These are phyloP conservation scores for Eucidaris tribuloides DNA, from an alignment of 35 echinoderm and acorn worm species.

Conservation along the genomic window DNA sequence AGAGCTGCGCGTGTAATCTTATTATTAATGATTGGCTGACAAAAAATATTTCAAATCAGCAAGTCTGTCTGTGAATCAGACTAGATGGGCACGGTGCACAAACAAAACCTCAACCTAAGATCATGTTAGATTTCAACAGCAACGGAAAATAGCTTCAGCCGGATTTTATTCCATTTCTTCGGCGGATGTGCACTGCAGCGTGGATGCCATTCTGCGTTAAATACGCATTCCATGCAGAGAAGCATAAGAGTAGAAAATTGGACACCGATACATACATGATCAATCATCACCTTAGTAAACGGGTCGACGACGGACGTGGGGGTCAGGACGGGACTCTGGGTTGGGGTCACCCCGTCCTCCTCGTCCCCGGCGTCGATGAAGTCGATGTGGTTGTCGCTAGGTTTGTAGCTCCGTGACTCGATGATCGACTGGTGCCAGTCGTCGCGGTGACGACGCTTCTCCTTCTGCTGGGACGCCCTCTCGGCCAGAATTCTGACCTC, in stretches of 20 bases:
- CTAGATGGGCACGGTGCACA: too few species aligned
- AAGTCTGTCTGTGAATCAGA: too few species aligned
- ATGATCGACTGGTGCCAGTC: constrained; percentile 34
- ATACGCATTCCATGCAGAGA: constrained; percentile 45
- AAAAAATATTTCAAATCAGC: too few species aligned
- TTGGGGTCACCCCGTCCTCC: constrained; percentile 44
- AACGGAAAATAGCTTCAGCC: too few species aligned
- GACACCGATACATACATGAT: constrained; percentile 78
- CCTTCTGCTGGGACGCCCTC: constrained; percentile 86
- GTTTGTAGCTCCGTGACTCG: constrained; percentile 34
- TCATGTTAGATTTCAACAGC: too few species aligned
- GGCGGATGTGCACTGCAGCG: too few species aligned
- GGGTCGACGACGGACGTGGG: constrained; percentile 57
- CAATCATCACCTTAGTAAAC: constrained; percentile 94
- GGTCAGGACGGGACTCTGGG: constrained; percentile 58
- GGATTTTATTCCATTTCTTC: too few species aligned
- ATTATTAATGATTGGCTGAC: too few species aligned
- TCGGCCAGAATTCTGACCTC: constrained; percentile 80
- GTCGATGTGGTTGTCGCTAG: constrained; percentile 65
- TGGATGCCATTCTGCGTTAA: too few species aligned
- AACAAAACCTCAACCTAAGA: too few species aligned
- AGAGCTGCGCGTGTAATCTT: too few species aligned
- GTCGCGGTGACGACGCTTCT: constrained; percentile 55
- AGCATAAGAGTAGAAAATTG: constrained; percentile 34
- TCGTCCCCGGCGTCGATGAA: constrained; percentile 66